Percentiles rank a stretch among this genome's conserved stretches.
Evolutionary conservation across 2,797 vertebrate genomes (phyloP).

Genomic region (Poliocrania exsul): DNA sequence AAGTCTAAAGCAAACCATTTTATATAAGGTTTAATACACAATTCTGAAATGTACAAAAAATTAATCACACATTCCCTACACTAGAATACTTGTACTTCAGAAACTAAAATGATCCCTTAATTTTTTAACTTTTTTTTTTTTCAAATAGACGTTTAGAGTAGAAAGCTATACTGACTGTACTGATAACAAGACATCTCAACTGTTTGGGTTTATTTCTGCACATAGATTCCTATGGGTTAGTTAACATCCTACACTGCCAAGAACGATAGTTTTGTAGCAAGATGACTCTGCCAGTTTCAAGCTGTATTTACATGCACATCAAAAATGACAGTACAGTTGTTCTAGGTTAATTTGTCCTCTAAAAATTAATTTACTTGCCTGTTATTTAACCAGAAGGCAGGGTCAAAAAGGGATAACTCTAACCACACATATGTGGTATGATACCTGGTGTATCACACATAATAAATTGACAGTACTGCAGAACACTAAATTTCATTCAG

Average conservation of each 20-base stretch:
- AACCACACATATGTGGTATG: not conserved
- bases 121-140: not conserved
- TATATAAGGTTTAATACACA: slow-evolving; percentile 33
- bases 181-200: not conserved
- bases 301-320: slow-evolving; percentile 43
- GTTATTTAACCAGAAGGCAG: not conserved
- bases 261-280: slow-evolving; percentile 4
- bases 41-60: slow-evolving; percentile 66
- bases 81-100: slow-evolving; percentile 56
- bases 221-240: slow-evolving; percentile 13
- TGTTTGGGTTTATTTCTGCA: slow-evolving; percentile 7
- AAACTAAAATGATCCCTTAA: slow-evolving; percentile 66
- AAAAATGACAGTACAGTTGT: slow-evolving; percentile 13
- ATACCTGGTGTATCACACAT: not conserved
- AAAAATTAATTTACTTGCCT: slow-evolving; percentile 44
- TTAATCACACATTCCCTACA: slow-evolving; percentile 16
- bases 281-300: not conserved
- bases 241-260: slow-evolving; percentile 46
- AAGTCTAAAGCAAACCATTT: slow-evolving; percentile 46
- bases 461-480: slow-evolving; percentile 6
- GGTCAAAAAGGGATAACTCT: slow-evolving; percentile 28
- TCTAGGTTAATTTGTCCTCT: slow-evolving; percentile 19
- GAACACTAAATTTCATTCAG: not conserved
- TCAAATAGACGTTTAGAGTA: not conserved
- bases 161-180: slow-evolving; percentile 33